Evolutionary conservation across 2,113 vertebrate genomes (phyloP).

Genomic region (Pristiophorus japonicus): DNA sequence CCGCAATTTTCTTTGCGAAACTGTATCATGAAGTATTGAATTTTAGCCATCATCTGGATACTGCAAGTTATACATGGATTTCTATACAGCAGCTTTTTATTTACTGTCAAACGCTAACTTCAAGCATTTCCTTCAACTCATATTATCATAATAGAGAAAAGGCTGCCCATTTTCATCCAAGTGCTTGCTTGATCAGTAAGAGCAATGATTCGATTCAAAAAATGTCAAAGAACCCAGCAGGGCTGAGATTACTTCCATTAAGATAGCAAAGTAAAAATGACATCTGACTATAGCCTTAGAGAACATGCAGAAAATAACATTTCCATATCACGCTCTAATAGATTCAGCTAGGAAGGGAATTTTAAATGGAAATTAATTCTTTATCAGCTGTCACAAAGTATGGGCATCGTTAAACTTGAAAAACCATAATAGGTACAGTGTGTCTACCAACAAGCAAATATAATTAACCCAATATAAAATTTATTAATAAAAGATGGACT

Average conservation of each 20-base stretch:
- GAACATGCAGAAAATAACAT: constrained; percentile 48
- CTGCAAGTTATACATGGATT: constrained; percentile 2
- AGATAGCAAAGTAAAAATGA: constrained; percentile 46
- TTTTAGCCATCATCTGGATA: background rate
- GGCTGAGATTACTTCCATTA: constrained; percentile 47
- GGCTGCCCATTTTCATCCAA: constrained; percentile 45
- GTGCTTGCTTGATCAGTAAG: constrained; percentile 45
- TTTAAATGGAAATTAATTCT: constrained; percentile 50
- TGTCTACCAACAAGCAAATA: constrained; percentile 32
- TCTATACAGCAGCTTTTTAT: constrained; percentile 36
- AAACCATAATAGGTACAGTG: constrained; percentile 42
- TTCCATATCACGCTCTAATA: constrained; percentile 51
- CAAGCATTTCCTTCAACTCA: constrained; percentile 39
- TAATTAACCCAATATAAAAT: constrained; percentile 29
- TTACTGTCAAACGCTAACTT: constrained; percentile 36
- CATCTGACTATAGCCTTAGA: constrained; percentile 50
- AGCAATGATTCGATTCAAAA: constrained; percentile 49
- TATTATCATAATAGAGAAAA: constrained; percentile 47
- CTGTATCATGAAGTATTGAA: background rate
- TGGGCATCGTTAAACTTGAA: constrained; percentile 47
- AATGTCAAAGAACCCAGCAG: constrained; percentile 45
- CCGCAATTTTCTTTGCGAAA: background rate
- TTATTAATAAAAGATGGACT: background rate
- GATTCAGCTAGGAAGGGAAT: constrained; percentile 47
- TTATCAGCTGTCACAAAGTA: constrained; percentile 52